A percentile compares a stretch with the other conserved stretches of the same genome.
Evolutionary conservation across 2,113 vertebrate genomes (phyloP).

Genomic region (Macquaria ambigua): DNA sequence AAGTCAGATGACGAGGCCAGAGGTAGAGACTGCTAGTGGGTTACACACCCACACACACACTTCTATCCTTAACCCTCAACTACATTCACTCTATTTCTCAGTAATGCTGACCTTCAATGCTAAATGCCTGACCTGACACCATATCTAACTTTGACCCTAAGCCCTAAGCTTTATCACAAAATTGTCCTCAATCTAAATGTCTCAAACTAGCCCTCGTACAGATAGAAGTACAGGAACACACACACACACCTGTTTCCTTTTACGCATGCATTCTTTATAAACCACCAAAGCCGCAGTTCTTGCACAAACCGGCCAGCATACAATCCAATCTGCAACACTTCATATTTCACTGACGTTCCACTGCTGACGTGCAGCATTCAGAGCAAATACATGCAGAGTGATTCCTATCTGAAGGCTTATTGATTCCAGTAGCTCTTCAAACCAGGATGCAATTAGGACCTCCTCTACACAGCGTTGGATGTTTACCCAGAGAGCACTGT

Average conservation of each 20-base stretch:
- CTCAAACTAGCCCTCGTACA: neutral
- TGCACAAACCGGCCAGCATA: constrained; percentile 42
- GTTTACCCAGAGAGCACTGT: neutral
- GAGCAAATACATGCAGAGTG: constrained; percentile 28
- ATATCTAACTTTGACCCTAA: neutral
- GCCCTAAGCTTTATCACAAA: neutral
- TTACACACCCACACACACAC: neutral
- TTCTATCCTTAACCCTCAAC: neutral
- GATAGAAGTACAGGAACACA: neutral
- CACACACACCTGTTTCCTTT: constrained; percentile 73
- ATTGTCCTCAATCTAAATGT: neutral
- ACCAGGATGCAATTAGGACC: neutral
- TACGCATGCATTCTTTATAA: constrained; percentile 71
- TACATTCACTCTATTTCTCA: neutral
- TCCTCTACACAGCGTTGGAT: neutral
- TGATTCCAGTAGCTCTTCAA: constrained; percentile 29
- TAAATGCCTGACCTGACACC: neutral
- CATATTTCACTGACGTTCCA: constrained; percentile 60
- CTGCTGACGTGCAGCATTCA: constrained; percentile 42
- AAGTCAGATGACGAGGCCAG: constrained; percentile 33
- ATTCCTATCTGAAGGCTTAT: constrained; percentile 32
- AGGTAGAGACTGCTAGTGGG: neutral
- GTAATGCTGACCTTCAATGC: neutral
- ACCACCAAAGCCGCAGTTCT: constrained; percentile 43
- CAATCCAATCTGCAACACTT: constrained; percentile 50